A percentile compares a stretch with the other conserved stretches of the same genome.
phyloP scores from a whole-genome alignment of 2,888 invertebrate genomes.

The Nemotelus nigrinus region DNA sequence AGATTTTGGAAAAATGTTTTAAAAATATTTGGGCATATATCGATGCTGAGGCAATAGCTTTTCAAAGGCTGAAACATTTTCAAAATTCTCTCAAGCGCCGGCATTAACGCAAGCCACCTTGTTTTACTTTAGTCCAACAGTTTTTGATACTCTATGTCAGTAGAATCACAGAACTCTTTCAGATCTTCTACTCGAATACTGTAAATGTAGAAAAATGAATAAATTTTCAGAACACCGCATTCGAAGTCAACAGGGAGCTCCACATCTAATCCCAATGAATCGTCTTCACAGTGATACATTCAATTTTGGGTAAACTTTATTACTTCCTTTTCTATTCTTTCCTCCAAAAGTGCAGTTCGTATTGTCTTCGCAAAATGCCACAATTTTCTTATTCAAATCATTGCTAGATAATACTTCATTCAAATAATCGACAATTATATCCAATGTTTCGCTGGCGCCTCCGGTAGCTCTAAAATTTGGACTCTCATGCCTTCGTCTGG shows the following conservation, averaged over 20 bases:
- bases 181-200: conserved; percentile 52
- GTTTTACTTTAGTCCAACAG: conserved; percentile 43
- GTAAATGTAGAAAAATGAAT: conserved; percentile 54
- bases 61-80: conserved; percentile 41
- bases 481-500: conserved; percentile 12
- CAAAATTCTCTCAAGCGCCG: conserved; percentile 41
- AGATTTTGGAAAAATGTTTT: conserved; percentile 45
- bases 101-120: conserved; percentile 43
- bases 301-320: conserved; percentile 52
- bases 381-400: conserved; percentile 28
- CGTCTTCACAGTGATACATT: conserved; percentile 47
- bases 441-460: conserved; percentile 9
- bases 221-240: conserved; percentile 48
- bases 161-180: conserved; percentile 40
- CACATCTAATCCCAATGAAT: conserved; percentile 54
- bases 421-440: conserved; percentile 34
- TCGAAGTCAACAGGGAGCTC: conserved; percentile 53
- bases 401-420: conserved; percentile 22
- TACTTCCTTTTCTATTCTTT: conserved; percentile 49
- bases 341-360: conserved; percentile 54
- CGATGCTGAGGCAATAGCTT: conserved; percentile 42
- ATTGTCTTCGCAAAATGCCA: conserved; percentile 48
- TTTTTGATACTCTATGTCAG: conserved; percentile 27
- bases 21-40: conserved; percentile 44
- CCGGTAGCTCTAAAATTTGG: too few species aligned